These are phyloP conservation scores for Rotaria sp. DNA, from an alignment of 2,888 invertebrate genomes.

Conservation along the genomic window DNA sequence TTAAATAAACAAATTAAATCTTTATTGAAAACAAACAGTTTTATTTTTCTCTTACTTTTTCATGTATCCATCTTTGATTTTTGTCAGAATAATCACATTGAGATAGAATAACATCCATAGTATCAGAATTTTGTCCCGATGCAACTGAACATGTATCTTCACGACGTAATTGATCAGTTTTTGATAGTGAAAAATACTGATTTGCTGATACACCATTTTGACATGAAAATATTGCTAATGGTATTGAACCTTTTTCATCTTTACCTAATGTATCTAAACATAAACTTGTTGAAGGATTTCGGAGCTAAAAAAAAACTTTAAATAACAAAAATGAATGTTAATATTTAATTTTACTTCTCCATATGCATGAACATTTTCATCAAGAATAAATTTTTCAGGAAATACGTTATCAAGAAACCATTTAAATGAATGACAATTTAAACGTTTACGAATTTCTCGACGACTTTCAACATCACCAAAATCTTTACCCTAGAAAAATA, in stretches of 20 bases:
- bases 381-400: constrained; percentile 80
- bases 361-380: constrained; percentile 70
- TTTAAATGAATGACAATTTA: constrained; percentile 78
- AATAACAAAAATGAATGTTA: no score
- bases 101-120: constrained; percentile 45
- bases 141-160: constrained; percentile 49
- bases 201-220: constrained; percentile 53
- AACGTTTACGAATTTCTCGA: constrained; percentile 67
- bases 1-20: background rate
- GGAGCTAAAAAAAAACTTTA: constrained; percentile 46
- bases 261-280: constrained; percentile 54
- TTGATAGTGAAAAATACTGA: constrained; percentile 46
- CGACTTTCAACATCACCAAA: constrained; percentile 76
- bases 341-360: constrained; percentile 57
- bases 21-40: no score
- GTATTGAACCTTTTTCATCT: constrained; percentile 50
- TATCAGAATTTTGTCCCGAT: constrained; percentile 43
- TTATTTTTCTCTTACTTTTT: constrained; percentile 44
- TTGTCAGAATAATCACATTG: constrained; percentile 47
- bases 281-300: constrained; percentile 50
- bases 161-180: constrained; percentile 48
- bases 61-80: constrained; percentile 52
- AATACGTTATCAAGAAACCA: constrained; percentile 85
- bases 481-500: constrained; percentile 49
- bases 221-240: constrained; percentile 50